These are phyloP conservation scores for Chiridota heheva DNA, from an alignment of 35 echinoderm and acorn worm species.

Conservation along the genomic window DNA sequence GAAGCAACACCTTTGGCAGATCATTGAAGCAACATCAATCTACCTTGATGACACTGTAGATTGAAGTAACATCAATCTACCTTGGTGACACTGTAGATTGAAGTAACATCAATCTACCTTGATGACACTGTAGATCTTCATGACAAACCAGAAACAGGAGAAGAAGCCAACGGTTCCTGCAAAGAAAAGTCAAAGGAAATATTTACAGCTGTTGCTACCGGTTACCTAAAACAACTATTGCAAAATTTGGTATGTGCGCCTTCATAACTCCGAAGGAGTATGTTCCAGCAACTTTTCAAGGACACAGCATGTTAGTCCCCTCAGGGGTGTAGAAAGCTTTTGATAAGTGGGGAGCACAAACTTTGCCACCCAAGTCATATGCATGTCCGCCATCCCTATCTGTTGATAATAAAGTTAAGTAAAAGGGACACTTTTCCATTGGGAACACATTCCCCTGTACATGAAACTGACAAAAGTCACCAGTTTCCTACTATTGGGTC, in stretches of 20 bases:
- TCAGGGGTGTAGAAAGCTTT: neutral
- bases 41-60: too few species aligned
- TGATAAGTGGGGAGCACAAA: neutral
- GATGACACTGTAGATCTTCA: constrained; percentile 94
- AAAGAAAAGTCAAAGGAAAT: constrained; percentile 17
- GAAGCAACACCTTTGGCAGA: too few species aligned
- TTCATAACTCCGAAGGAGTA: too few species aligned
- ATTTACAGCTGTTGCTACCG: neutral
- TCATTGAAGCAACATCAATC: constrained; percentile 18
- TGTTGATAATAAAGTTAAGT: too few species aligned
- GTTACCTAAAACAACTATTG: too few species aligned
- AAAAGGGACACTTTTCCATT: too few species aligned
- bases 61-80: constrained; percentile 30
- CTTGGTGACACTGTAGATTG: too few species aligned
- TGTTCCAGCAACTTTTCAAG: neutral
- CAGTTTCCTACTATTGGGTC: too few species aligned
- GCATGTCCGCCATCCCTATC: too few species aligned
- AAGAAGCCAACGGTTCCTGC: constrained; percentile 96
- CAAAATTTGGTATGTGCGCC: too few species aligned
- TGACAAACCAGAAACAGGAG: constrained; percentile 99
- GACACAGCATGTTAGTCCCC: neutral
- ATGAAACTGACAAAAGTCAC: too few species aligned
- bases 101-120: constrained; percentile 91
- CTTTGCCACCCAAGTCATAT: neutral
- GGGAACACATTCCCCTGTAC: too few species aligned